Evolutionary conservation across 2,113 vertebrate species (phyloP).

Genomic region (Nothocercus nigrocapillus): DNA sequence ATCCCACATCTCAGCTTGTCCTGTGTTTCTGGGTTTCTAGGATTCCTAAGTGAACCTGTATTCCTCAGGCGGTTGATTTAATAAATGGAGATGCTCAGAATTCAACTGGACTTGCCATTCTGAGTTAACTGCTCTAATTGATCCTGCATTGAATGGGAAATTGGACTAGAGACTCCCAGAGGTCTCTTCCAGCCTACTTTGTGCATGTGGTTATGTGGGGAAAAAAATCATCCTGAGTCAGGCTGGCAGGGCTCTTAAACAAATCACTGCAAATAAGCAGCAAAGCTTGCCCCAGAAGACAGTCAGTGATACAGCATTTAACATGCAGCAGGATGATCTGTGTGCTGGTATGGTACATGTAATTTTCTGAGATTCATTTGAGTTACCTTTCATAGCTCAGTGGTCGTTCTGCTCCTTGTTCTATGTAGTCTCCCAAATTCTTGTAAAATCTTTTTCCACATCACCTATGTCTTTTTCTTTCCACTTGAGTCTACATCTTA

Average conservation of each 20-base stretch:
- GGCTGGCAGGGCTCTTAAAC: not conserved
- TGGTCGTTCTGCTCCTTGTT: not conserved
- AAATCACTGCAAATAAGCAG: not conserved
- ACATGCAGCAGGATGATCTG: not conserved
- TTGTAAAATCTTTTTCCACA: not conserved
- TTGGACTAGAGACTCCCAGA: not conserved
- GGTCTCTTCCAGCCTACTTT: fast-evolving
- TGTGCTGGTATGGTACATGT: not conserved
- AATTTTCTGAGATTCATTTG: not conserved
- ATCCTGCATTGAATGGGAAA: not conserved
- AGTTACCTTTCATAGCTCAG: not conserved
- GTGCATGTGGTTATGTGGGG: not conserved
- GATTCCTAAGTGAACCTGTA: not conserved
- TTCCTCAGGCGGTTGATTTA: not conserved
- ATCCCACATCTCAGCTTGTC: not conserved
- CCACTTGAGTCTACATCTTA: not conserved
- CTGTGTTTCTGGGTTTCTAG: not conserved
- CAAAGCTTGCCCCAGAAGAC: not conserved
- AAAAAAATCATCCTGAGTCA: not conserved
- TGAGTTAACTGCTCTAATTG: not conserved
- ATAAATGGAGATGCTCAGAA: not conserved
- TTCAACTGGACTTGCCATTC: not conserved
- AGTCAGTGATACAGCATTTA: not conserved
- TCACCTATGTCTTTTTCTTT: not conserved
- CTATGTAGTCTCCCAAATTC: fast-evolving